Percentiles rank a stretch among this genome's conserved stretches.
These are phyloP conservation scores for Ctenodactylus gundi DNA, from an alignment of 2,113 vertebrate genomes.

Conservation along the genomic window DNA sequence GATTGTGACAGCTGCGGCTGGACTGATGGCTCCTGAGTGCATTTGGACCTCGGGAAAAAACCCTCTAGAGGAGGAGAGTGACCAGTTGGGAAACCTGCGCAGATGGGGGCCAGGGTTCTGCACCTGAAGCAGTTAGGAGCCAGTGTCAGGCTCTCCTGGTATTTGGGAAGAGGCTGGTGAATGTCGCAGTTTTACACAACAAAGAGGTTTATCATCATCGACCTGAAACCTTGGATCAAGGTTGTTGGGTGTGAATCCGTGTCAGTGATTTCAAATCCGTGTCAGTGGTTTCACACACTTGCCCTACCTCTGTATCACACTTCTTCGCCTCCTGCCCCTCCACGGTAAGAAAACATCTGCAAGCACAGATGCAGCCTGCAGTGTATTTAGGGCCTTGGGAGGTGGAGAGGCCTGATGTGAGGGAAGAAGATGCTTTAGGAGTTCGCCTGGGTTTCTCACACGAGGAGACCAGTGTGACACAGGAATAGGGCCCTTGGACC, in stretches of 20 bases:
- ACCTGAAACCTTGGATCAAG: slow-evolving; percentile 15
- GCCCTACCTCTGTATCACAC: slow-evolving; percentile 20
- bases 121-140: background rate
- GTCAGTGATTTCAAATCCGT: slow-evolving; percentile 50
- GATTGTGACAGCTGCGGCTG: slow-evolving; percentile 19
- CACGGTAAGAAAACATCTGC: slow-evolving; percentile 20
- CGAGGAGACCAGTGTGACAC: background rate
- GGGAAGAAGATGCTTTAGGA: slow-evolving; percentile 16
- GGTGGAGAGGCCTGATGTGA: slow-evolving; percentile 32
- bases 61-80: background rate
- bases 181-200: background rate
- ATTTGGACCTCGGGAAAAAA: background rate
- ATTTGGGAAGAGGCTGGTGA: background rate
- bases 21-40: background rate
- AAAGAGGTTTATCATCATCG: background rate
- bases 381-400: background rate
- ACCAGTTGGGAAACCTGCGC: background rate
- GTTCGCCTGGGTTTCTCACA: background rate
- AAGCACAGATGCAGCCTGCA: slow-evolving; percentile 7
- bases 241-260: slow-evolving; percentile 6
- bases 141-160: background rate
- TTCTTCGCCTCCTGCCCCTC: background rate
- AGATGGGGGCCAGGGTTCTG: too few relatives aligned
- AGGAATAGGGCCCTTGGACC: background rate
- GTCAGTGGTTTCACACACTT: slow-evolving; percentile 33